These are phyloP conservation scores for Tapirus terrestris DNA, from an alignment of 2,113 vertebrate species.

Conservation along the genomic window DNA sequence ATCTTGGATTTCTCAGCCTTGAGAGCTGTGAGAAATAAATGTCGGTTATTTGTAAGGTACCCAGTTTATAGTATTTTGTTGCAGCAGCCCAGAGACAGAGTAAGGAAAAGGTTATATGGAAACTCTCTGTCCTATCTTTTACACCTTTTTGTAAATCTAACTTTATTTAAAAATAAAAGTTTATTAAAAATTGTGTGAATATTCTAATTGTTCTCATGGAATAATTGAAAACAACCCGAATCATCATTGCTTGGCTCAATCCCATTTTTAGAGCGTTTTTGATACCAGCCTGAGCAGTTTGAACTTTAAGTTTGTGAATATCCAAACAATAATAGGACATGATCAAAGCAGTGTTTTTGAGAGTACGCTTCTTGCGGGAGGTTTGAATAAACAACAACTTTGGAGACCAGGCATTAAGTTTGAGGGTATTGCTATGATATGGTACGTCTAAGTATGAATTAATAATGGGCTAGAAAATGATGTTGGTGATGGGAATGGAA, in stretches of 20 bases:
- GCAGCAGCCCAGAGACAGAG: neutral
- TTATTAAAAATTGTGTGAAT: neutral
- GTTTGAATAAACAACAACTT: neutral
- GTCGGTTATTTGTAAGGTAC: neutral
- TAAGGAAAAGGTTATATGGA: neutral
- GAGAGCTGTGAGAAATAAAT: neutral
- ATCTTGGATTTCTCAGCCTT: neutral
- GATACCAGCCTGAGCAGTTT: neutral
- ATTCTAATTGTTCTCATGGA: neutral
- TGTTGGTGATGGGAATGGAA: neutral
- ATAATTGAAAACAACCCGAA: neutral
- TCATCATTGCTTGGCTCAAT: neutral
- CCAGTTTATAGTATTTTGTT: neutral
- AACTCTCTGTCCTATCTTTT: neutral
- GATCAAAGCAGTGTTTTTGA: neutral
- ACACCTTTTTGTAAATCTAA: neutral
- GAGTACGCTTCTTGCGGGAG: neutral
- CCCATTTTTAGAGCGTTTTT: neutral
- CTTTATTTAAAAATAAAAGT: neutral
- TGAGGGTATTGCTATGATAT: neutral
- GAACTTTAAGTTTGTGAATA: neutral
- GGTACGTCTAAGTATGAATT: neutral
- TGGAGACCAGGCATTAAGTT: neutral
- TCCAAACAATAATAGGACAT: neutral
- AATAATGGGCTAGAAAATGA: neutral